Evolutionary conservation across 2,113 vertebrate species (phyloP), one percentile per base, ranked within the genome.

Genomic region (Alexandromys fortis): DNA sequence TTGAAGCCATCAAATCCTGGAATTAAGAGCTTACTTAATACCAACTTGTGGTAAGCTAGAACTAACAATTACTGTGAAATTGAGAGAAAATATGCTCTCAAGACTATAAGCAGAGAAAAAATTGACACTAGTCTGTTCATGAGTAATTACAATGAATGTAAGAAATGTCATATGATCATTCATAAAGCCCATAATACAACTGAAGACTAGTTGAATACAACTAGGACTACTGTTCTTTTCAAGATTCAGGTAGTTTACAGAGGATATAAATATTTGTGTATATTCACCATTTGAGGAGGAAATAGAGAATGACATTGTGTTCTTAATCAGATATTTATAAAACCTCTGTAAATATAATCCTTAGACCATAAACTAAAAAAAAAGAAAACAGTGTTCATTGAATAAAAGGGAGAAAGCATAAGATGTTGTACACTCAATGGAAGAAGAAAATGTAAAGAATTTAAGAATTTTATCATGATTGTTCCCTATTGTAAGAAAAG

Each of bases 191-290:
- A 61, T 14, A 33, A 1, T 42, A 63, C 42, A 2, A 67, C 5
- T 67, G 11, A 76, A 86, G 95, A 86, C 76, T 70, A 75, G n/a
- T n/a, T n/a, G n/a, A n/a, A n/a, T n/a, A n/a, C n/a, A 30, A 70
- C 49, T 16, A 65, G 14, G 14, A 1, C 12, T 67, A 77, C 58
- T 68, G 17, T 90, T 95, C 65, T 76, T 35, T 19, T 58, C 7
- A 92, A 47, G 13, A 82, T 95, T 91, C 4, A 5, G 38, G 6
- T 33, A 7, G 7, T 68, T 82, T 73, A 68, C 0, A 86, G 49
- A 49, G 49, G 3, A 38, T 67, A 4, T 88, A 88, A 85, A 81
- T 89, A 52, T 8, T 22, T 70, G 17, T 8, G 26, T 73, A 30
- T 77, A 61, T 67, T 86, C 24, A 81, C 0, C 82, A 13, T 22